Base-by-base conservation (phyloP, 2,797 vertebrate species). In the Cygnus olor region DNA sequence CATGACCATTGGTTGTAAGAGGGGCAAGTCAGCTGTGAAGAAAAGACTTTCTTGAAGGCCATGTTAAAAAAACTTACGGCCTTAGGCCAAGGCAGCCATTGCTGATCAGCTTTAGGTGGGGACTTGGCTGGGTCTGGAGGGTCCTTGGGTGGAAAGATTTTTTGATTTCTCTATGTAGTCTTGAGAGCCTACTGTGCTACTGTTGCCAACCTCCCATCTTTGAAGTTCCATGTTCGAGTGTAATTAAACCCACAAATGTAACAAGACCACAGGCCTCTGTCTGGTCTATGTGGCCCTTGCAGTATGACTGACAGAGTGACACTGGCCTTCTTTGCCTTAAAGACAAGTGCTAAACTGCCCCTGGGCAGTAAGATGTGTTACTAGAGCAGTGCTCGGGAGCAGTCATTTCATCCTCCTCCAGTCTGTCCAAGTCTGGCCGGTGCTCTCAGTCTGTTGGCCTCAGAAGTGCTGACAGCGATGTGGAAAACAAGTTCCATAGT, bases 11-110 rank as follows among this genome's bases (percentile, higher is more conserved):
- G 78, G n/a, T 64, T 86, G 54, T 54, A 76, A 91, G 89, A 83
- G 28, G 60, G 49, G 25, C 69, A 69, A 82, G 74, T 64, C 53
- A 90, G 64, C 57, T 93, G 71, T 77, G 91, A 91, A 93, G 64
- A 88, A 73, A 78, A 2, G 10, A 86, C 64, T 94, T 96, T 65
- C 80, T 90, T 73, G 80, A 90, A 90, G 64, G 40, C 9, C 51
- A 6, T 11, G 16, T 93, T 93, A 73, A 84, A 91, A 88, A 56
- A 90, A 51, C 47, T 73, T 78, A 34, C 32, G 61, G 38, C 74
- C 61, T 68, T 74, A 30, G 64, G 76, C 72, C 61, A 87, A 13
- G 15, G 34, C 13, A 60, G 27, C 66, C 56, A 38, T 54, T 57
- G n/a, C 69, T 65, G 80, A 71, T 92, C 58, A 84, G 12, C 14